A percentile compares a stretch with the other conserved stretches of the same genome.
Conservation (phyloP, 2,888 invertebrate species). For the Alloplasta piceator region DNA sequence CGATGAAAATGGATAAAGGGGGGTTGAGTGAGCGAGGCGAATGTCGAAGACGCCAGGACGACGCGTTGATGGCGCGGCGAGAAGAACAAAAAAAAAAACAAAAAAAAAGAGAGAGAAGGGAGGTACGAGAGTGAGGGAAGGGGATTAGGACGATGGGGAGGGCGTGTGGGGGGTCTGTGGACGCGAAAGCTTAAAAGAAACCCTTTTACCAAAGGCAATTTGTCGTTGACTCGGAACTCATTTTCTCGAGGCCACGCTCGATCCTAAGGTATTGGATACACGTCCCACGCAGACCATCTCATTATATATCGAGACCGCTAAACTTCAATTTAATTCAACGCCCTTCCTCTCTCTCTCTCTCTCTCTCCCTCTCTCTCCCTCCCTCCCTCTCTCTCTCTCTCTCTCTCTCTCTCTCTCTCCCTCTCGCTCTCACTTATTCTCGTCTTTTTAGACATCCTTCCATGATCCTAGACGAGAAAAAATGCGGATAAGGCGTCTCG, state of each 20-base stretch:
- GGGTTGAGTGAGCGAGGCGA: conserved; percentile 23
- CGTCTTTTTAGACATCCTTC: conserved; percentile 2
- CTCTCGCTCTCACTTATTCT: too few relatives aligned
- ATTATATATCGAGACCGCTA: conserved; percentile 73
- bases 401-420: background rate
- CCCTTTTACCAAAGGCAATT: conserved; percentile 72
- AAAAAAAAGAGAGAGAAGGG: conserved; percentile 12
- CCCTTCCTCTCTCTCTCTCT: conserved; percentile 53
- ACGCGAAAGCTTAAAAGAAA: conserved; percentile 64
- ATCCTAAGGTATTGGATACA: conserved; percentile 49
- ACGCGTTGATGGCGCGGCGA: conserved; percentile 15
- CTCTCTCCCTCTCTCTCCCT: conserved; percentile 22
- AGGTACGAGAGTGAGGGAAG: too few relatives aligned
- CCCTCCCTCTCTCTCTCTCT: conserved; percentile 31
- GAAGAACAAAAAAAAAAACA: conserved; percentile 39
- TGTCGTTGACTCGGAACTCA: conserved; percentile 77
- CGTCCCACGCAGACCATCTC: conserved; percentile 70
- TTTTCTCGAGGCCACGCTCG: conserved; percentile 71
- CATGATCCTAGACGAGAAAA: conserved; percentile 37
- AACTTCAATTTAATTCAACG: conserved; percentile 77
- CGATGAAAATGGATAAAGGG: conserved; percentile 48
- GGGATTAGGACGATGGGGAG: conserved; percentile 10
- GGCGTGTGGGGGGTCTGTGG: conserved; percentile 46
- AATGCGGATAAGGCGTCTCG: background rate
- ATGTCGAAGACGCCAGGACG: conserved; percentile 45